These are phyloP conservation scores for Ctenodactylus gundi DNA, from an alignment of 2,113 vertebrate species.

Conservation along the genomic window DNA sequence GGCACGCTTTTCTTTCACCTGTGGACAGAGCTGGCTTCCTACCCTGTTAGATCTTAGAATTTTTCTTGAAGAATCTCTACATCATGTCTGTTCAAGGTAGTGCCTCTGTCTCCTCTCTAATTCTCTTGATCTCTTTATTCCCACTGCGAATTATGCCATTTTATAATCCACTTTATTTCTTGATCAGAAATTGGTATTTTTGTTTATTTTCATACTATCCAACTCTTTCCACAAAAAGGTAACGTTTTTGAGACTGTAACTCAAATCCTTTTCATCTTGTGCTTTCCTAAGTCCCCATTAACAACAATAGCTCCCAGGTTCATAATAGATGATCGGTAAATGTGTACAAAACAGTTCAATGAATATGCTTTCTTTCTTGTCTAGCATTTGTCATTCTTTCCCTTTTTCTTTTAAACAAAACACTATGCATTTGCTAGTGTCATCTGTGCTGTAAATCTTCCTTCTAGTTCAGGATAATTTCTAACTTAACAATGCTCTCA, in stretches of 20 bases:
- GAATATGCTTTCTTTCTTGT: neutral
- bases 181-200: neutral
- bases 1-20: neutral
- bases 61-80: neutral
- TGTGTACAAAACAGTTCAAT: conserved; percentile 24
- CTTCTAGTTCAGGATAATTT: neutral
- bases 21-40: neutral
- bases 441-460: neutral
- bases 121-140: neutral
- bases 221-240: neutral
- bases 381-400: conserved; percentile 8
- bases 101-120: too few species aligned
- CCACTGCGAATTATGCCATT: neutral
- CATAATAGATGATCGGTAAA: conserved; percentile 29
- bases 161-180: neutral
- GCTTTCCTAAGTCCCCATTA: neutral
- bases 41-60: neutral
- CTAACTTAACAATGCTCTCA: neutral
- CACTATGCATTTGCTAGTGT: neutral
- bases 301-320: conserved; percentile 26
- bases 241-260: neutral
- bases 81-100: neutral
- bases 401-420: neutral
- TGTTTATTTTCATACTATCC: neutral
- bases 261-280: conserved; percentile 34